Evolutionary conservation across 2,888 invertebrate species (phyloP).

Genomic region (Platerodrilus igneus): DNA sequence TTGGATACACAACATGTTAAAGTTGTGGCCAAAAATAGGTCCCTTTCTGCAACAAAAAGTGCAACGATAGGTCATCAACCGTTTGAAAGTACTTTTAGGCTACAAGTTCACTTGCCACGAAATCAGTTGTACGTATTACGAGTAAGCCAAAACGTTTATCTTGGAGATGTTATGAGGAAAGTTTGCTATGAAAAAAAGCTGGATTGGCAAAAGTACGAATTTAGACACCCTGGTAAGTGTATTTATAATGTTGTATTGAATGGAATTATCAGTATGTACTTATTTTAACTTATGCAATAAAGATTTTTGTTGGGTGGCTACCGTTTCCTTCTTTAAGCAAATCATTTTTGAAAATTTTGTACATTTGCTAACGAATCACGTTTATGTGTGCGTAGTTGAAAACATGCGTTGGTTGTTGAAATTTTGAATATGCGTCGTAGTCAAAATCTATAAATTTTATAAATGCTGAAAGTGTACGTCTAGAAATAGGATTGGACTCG

Average conservation of each 20-base stretch:
- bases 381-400: too few relatives aligned
- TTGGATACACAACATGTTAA: constrained; percentile 50
- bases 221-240: constrained; percentile 69
- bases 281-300: too few relatives aligned
- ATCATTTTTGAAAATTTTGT: too few relatives aligned
- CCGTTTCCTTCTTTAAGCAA: too few relatives aligned
- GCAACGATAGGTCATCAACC: constrained; percentile 49
- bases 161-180: constrained; percentile 65
- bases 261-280: too few relatives aligned
- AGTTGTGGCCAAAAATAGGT: constrained; percentile 41
- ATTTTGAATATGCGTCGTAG: too few relatives aligned
- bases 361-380: too few relatives aligned
- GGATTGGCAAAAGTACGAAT: constrained; percentile 67
- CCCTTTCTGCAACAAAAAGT: constrained; percentile 28
- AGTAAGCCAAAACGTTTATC: constrained; percentile 63
- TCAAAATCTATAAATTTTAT: too few relatives aligned
- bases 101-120: constrained; percentile 68
- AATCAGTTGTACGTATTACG: constrained; percentile 75
- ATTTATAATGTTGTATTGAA: background rate
- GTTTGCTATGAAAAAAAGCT: constrained; percentile 74
- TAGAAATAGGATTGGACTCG: too few relatives aligned
- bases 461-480: too few relatives aligned
- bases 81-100: constrained; percentile 58
- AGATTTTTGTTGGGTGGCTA: too few relatives aligned
- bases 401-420: too few relatives aligned